Evolutionary conservation across 2,113 vertebrate genomes (phyloP), one percentile per base, ranked within the genome.

Genomic region (Myotis yumanensis): DNA sequence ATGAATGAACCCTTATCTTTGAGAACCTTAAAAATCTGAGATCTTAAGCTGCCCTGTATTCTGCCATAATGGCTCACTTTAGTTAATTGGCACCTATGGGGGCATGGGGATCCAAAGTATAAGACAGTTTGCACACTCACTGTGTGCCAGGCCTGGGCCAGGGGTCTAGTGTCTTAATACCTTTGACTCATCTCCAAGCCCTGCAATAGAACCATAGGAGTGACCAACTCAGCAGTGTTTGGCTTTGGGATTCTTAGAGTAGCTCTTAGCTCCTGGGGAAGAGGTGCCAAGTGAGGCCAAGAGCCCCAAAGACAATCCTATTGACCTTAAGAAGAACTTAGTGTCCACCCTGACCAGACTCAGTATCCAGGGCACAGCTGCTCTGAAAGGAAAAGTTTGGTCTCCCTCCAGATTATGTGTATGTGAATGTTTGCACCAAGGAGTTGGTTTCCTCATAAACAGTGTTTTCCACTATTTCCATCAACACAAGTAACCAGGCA

Each of bases 381-480:
- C n/a, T 90, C n/a, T 51, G 30, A 82, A 54, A 92, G 35, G 11
- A 92, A 89, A 77, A 81, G 5, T 9, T 68, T 59, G 37, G 17
- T 57, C 11, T 81, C 11, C 32, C 46, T 91, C 14, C 37, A 30
- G 80, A 8, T 5, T 81, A 3, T 93, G 35, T 69, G 28, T 59
- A 3, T 86, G 28, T 91, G 51, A 86, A 18, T 80, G 32, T 52
- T 66, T 91, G n/a, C 18, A 69, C 0, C 59, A 66, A 86, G 40
- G 35, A 18, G 40, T 51, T 92, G n/a, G 16, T 57, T 54, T 95
- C 69, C 25, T 82, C 54, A 46, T 37, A 75, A 64, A 66, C 83
- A 35, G 62, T 96, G 23, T 46, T 93, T 96, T 91, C 91, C 37
- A 90, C 62, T 81, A n/a, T 93, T 94, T 94, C 83, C 57, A 68